phyloP scores from a whole-genome alignment of 2,888 invertebrate species.

The Pachydiplax longipennis region DNA sequence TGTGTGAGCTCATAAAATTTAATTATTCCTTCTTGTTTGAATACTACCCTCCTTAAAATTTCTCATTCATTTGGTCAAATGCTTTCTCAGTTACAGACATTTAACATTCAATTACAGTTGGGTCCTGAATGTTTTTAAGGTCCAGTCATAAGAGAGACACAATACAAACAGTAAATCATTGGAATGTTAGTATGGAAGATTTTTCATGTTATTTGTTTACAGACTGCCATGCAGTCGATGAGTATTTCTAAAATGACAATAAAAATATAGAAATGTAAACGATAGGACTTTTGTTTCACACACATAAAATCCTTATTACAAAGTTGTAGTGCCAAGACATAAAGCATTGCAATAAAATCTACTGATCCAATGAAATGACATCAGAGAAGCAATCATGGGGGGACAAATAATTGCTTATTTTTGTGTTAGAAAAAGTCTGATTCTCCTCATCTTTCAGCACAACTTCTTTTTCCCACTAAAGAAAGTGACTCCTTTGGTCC shows the following conservation, averaged over 20 bases:
- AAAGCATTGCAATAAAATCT: conserved; percentile 45
- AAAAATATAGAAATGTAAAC: conserved; percentile 45
- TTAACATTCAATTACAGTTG: conserved; percentile 18
- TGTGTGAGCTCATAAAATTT: conserved; percentile 6
- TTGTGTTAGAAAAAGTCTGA: background rate
- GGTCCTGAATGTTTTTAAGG: background rate
- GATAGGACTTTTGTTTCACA: conserved; percentile 36
- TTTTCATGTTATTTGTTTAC: conserved; percentile 20
- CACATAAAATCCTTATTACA: conserved; percentile 39
- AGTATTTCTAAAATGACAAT: conserved; percentile 36
- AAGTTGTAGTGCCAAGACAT: conserved; percentile 40
- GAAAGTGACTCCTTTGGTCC: background rate
- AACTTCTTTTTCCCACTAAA: background rate
- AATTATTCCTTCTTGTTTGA: background rate
- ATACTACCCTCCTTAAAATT: background rate
- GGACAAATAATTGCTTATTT: conserved; percentile 12
- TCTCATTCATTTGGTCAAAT: background rate
- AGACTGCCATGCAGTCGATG: conserved; percentile 36
- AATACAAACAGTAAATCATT: conserved; percentile 25
- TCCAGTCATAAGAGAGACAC: conserved; percentile 10
- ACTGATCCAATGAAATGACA: conserved; percentile 43
- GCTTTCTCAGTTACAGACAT: background rate
- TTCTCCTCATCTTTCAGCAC: background rate
- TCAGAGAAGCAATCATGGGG: conserved; percentile 35
- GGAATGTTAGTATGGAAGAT: conserved; percentile 44